Evolutionary conservation across 2,888 invertebrate species (phyloP).

Genomic region (Andrena praecox): DNA sequence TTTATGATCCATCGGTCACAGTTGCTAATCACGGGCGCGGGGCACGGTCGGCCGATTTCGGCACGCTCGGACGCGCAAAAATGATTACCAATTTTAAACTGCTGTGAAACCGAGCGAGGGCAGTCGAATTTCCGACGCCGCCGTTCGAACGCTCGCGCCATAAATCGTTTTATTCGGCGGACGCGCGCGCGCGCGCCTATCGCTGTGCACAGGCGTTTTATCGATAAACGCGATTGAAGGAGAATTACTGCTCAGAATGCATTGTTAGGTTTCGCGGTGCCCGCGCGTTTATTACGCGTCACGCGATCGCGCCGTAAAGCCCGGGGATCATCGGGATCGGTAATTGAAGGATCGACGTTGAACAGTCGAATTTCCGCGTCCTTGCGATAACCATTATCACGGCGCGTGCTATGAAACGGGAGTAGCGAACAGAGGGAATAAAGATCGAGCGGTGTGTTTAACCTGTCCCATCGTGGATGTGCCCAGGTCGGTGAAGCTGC

Average conservation of each 20-base stretch:
- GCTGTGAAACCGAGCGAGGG: slow-evolving; percentile 16
- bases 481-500: slow-evolving; percentile 94
- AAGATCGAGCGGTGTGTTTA: not conserved
- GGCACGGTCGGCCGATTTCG: slow-evolving; percentile 31
- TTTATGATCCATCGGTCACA: slow-evolving; percentile 58
- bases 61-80: slow-evolving; percentile 41
- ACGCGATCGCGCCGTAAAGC: not conserved
- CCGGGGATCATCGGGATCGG: too few relatives aligned
- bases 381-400: too few relatives aligned
- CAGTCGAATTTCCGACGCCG: slow-evolving; percentile 5
- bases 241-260: not conserved
- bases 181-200: not conserved
- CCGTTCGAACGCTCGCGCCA: not conserved
- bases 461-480: not conserved
- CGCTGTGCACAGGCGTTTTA: not conserved
- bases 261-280: not conserved
- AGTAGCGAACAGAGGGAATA: not conserved
- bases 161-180: not conserved
- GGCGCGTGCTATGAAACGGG: too few relatives aligned
- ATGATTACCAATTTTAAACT: slow-evolving; percentile 46
- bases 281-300: not conserved
- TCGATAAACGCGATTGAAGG: slow-evolving; percentile 10
- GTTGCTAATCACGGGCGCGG: slow-evolving; percentile 53
- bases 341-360: too few relatives aligned
- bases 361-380: too few relatives aligned